phyloP scores from a whole-genome alignment of 2,797 vertebrate genomes.

The Mormyrus proboscirostris region DNA sequence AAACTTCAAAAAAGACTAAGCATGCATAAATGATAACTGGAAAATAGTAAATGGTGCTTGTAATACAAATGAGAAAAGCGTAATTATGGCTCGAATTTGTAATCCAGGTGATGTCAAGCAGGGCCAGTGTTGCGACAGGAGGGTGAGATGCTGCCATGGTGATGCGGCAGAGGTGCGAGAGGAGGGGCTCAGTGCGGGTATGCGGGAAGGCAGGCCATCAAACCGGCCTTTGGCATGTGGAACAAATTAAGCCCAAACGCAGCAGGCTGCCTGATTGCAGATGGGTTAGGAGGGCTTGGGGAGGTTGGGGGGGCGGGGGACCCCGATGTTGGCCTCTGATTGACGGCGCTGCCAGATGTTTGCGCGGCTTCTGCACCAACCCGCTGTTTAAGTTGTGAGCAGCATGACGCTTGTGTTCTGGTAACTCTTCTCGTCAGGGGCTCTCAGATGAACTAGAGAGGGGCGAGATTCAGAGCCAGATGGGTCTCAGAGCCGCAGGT shows the following conservation, averaged over 20 bases:
- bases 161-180: background rate
- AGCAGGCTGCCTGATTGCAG: background rate
- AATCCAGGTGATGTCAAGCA: background rate
- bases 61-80: conserved; percentile 39
- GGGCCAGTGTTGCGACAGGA: background rate
- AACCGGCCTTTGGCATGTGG: conserved; percentile 38
- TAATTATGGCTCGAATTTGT: conserved; percentile 25
- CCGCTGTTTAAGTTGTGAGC: background rate
- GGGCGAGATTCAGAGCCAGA: background rate
- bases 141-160: background rate
- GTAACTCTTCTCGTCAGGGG: background rate
- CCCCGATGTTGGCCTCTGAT: background rate
- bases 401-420: background rate
- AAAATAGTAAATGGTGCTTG: background rate
- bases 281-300: background rate
- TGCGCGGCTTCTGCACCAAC: background rate
- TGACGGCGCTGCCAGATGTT: background rate
- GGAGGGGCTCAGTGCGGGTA: background rate
- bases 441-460: conserved; percentile 22
- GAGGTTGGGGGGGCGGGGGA: conserved; percentile 24
- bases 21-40: conserved; percentile 26
- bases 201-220: background rate
- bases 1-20: conserved; percentile 29
- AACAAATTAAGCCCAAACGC: conserved; percentile 34
- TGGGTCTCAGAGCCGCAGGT: background rate